A percentile compares a stretch with the other conserved stretches of the same genome.
phyloP scores from a whole-genome alignment of 2,888 invertebrate genomes.

The Frankliniella fusca region DNA sequence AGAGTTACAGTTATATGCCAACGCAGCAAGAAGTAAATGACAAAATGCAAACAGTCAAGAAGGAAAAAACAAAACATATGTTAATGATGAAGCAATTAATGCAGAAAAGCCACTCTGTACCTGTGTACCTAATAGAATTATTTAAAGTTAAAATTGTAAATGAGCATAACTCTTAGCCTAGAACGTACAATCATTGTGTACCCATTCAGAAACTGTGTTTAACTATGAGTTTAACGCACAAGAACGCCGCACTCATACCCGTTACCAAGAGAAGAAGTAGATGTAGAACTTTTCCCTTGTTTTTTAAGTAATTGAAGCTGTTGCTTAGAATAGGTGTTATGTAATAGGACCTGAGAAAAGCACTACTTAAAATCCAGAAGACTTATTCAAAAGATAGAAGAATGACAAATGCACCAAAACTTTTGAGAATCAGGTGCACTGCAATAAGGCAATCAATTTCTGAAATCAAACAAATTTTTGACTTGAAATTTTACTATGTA shows the following conservation, averaged over 20 bases:
- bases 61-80: not conserved
- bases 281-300: not conserved
- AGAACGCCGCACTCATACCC: constrained; percentile 19
- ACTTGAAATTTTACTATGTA: no score
- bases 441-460: no score
- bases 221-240: constrained; percentile 2
- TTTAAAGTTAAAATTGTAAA: not conserved
- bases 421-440: no score
- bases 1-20: no score
- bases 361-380: no score
- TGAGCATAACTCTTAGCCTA: not conserved
- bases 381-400: no score
- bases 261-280: constrained; percentile 6
- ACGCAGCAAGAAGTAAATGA: no score
- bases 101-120: not conserved
- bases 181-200: not conserved
- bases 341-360: no score
- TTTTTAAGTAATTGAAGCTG: not conserved
- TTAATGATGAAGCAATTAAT: not conserved
- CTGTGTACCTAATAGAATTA: not conserved
- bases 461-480: no score
- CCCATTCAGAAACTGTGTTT: not conserved
- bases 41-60: not conserved
- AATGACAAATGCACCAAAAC: no score
- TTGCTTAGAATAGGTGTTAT: no score